Conservation (phyloP, 2,888 invertebrate species). For the Ischnura elegans region DNA sequence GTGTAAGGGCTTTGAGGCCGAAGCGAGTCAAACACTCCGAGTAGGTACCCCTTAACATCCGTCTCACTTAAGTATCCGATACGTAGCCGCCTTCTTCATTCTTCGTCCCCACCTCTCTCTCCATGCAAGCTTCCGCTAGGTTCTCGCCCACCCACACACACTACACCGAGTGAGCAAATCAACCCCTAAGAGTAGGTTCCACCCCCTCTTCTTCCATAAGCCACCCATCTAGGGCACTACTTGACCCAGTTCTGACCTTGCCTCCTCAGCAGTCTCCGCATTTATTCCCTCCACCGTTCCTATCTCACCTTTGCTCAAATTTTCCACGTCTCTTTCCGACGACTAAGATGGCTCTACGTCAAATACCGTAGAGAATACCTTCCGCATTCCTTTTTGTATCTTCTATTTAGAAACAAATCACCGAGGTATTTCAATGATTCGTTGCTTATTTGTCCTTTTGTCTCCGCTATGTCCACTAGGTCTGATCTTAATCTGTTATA, state of each 20-base stretch:
- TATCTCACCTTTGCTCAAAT: not conserved
- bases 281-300: not conserved
- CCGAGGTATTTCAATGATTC: too few species aligned
- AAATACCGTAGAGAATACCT: too few species aligned
- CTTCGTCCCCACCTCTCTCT: not conserved
- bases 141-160: not conserved
- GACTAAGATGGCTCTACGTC: too few species aligned
- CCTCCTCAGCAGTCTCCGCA: too few species aligned
- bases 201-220: not conserved
- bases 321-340: not conserved
- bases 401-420: too few species aligned
- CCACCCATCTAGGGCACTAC: not conserved
- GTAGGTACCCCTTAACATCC: constrained; percentile 31
- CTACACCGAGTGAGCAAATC: not conserved
- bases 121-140: too few species aligned
- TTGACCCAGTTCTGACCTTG: not conserved
- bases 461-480: too few species aligned
- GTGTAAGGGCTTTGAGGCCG: not conserved
- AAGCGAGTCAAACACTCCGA: not conserved
- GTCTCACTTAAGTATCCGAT: not conserved
- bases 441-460: too few species aligned
- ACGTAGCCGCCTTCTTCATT: not conserved
- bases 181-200: not conserved
- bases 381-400: too few species aligned
- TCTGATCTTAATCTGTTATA: too few species aligned